Conservation (phyloP, 37 sponge, comb jelly and placozoan genomes). For the Beroe ovata region DNA sequence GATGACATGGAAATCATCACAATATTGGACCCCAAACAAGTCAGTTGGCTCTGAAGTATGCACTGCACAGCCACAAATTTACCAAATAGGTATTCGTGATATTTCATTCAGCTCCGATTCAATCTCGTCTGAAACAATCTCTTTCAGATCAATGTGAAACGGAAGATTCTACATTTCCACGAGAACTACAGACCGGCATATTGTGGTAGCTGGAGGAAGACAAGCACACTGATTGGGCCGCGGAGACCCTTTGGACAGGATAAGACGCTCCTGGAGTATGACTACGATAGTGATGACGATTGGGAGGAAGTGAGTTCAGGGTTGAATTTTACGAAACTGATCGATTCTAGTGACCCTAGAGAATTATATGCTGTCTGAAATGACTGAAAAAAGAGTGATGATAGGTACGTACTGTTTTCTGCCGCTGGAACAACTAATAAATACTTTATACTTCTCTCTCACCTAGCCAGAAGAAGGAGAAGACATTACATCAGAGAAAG, state of each 20-base stretch:
- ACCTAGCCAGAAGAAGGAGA: constrained; percentile 39
- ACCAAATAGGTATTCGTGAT: no score
- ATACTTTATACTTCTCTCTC: no score
- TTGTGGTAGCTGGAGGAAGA: constrained; percentile 86
- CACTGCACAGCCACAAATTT: no score
- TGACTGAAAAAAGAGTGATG: background rate
- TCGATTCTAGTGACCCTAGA: no score
- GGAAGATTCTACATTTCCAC: constrained; percentile 90
- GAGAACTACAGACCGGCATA: constrained; percentile 93
- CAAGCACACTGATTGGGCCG: constrained; percentile 69
- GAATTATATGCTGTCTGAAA: no score
- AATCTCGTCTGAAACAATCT: no score
- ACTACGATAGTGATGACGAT: constrained; percentile 94
- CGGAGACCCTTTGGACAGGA: constrained; percentile 85
- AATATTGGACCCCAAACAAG: background rate
- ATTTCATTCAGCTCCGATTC: no score
- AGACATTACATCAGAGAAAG: constrained; percentile 65
- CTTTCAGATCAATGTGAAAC: constrained; percentile 64
- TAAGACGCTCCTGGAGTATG: constrained; percentile 67
- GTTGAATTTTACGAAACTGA: no score
- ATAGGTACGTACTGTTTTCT: no score
- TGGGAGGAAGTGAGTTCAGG: constrained; percentile 99
- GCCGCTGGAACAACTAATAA: no score
- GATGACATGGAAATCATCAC: constrained; percentile 28
- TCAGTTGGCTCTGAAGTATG: no score